These are phyloP conservation scores for Pyrgilauda ruficollis DNA, from an alignment of 2,113 vertebrate genomes.

Conservation along the genomic window DNA sequence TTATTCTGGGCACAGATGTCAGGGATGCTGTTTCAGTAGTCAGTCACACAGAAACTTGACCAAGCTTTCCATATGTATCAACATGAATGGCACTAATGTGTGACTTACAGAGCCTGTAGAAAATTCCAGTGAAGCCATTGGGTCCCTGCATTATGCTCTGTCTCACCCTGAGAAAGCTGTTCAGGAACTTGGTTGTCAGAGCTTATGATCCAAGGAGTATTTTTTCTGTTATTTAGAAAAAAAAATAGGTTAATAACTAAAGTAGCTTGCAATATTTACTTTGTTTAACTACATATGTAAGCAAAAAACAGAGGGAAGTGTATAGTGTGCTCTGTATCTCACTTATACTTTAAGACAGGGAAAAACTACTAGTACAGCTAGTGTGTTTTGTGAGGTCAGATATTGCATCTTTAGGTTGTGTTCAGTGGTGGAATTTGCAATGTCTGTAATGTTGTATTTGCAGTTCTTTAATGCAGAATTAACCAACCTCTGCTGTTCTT, in stretches of 20 bases:
- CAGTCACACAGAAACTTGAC: not conserved
- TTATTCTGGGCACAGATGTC: not conserved
- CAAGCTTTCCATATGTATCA: not conserved
- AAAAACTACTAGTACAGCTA: not conserved
- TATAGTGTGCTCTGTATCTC: accelerated
- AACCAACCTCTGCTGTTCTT: not conserved
- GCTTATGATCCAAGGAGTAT: not conserved
- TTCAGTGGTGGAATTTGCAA: not conserved
- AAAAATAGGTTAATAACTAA: not conserved
- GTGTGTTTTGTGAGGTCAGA: not conserved
- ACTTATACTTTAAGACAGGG: not conserved
- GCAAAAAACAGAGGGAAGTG: not conserved
- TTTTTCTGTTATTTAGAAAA: not conserved
- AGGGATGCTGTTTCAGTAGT: not conserved
- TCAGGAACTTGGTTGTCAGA: not conserved
- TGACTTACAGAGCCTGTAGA: not conserved
- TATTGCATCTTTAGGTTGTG: not conserved
- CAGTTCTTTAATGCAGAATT: not conserved
- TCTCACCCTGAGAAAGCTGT: not conserved
- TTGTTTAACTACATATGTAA: not conserved
- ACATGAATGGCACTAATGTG: not conserved
- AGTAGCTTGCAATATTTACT: not conserved
- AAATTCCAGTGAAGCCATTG: not conserved
- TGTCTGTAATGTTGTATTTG: not conserved
- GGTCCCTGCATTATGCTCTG: not conserved